Percentiles rank a stretch among this genome's conserved stretches.
phyloP scores from a whole-genome alignment of 2,888 invertebrate species.

The Drosophila prolongata region DNA sequence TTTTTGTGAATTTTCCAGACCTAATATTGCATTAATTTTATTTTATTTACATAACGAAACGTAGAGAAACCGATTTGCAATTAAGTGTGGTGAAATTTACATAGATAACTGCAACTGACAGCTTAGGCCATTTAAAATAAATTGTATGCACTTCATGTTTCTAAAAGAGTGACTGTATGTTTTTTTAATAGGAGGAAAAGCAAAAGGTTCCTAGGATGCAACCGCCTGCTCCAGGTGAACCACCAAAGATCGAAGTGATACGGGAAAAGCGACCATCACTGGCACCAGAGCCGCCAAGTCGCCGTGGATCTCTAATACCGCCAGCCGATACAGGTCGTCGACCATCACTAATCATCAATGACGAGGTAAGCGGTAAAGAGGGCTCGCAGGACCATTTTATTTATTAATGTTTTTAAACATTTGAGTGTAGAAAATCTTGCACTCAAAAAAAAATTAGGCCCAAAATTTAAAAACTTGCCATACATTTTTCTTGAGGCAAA shows the following conservation, averaged over 20 bases:
- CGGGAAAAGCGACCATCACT: conserved; percentile 93
- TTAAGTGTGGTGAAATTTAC: neutral
- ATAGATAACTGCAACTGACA: neutral
- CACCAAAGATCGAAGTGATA: conserved; percentile 95
- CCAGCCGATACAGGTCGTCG: conserved; percentile 93
- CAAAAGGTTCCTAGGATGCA: conserved; percentile 89
- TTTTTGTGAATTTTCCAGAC: no score
- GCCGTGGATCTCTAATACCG: conserved; percentile 94
- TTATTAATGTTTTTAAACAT: neutral
- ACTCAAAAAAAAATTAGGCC: neutral
- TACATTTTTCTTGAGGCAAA: neutral
- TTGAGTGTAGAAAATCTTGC: neutral
- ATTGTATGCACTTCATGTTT: no score
- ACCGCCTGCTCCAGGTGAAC: conserved; percentile 86
- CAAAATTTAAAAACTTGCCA: neutral
- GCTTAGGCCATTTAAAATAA: neutral
- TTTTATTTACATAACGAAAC: no score
- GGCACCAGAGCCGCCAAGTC: conserved; percentile 88
- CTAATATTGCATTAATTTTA: no score
- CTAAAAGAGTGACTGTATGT: no score
- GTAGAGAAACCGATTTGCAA: neutral
- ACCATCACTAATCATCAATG: conserved; percentile 95
- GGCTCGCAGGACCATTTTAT: neutral
- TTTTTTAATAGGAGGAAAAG: conserved; percentile 74
- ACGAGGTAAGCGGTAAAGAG: conserved; percentile 90